These are phyloP conservation scores for Isoperla grammatica DNA, from an alignment of 2,888 invertebrate genomes.

Conservation along the genomic window DNA sequence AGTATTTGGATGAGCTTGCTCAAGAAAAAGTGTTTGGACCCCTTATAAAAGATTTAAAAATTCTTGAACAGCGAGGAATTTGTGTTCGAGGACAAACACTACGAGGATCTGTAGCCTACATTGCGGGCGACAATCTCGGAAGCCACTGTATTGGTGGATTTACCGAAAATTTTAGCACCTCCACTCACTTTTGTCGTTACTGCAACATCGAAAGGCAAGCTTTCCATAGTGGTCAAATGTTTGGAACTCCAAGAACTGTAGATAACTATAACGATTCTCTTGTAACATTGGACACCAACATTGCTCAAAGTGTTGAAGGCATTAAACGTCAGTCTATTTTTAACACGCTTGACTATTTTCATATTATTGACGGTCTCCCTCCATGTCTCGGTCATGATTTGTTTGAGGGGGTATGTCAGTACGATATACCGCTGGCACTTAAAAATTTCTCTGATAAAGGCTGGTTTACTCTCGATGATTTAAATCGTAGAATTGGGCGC, in stretches of 20 bases:
- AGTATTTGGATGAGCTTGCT: conserved; percentile 2
- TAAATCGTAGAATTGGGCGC: conserved; percentile 18
- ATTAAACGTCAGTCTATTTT: conserved; percentile 35
- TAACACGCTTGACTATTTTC: conserved; percentile 34
- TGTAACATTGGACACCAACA: neutral
- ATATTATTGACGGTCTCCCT: conserved; percentile 35
- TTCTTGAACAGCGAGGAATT: conserved; percentile 20
- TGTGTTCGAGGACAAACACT: conserved; percentile 2
- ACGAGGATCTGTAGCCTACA: conserved; percentile 26
- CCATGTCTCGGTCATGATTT: conserved; percentile 37
- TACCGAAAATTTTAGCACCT: conserved; percentile 27
- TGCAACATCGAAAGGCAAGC: conserved; percentile 19
- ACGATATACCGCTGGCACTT: conserved; percentile 33
- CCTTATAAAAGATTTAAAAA: conserved; percentile 24
- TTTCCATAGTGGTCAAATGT: neutral
- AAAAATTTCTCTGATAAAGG: conserved; percentile 28
- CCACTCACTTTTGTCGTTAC: conserved; percentile 31
- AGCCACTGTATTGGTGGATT: conserved; percentile 32
- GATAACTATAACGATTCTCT: neutral
- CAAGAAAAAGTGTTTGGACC: conserved; percentile 21
- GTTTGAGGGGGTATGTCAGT: conserved; percentile 34
- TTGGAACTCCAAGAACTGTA: neutral
- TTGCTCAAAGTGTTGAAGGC: conserved; percentile 25
- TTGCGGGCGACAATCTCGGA: conserved; percentile 33
- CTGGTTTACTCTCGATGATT: conserved; percentile 20